Percentiles rank a stretch among this genome's conserved stretches.
phyloP scores from a whole-genome alignment of 2,113 vertebrate species.

The Toxostoma redivivum region DNA sequence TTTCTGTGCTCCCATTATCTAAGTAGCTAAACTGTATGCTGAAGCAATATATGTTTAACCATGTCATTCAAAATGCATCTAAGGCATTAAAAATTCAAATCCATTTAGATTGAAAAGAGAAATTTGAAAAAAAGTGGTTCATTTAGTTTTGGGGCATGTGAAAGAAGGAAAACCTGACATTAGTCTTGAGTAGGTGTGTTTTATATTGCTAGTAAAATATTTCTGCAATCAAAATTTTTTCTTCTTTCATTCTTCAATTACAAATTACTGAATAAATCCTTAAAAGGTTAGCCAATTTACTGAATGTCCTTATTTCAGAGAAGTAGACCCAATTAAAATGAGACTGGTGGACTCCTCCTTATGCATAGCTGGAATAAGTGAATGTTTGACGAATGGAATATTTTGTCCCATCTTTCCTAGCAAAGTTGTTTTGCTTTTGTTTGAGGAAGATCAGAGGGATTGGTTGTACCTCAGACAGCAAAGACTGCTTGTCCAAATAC shows the following conservation, averaged over 20 bases:
- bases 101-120: background rate
- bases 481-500: background rate
- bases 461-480: background rate
- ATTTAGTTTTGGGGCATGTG: background rate
- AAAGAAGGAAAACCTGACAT: background rate
- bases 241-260: background rate
- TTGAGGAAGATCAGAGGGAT: background rate
- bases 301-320: background rate
- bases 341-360: background rate
- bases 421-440: background rate
- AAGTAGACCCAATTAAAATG: background rate
- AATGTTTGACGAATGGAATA: background rate
- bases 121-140: rapidly evolving
- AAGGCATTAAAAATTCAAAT: background rate
- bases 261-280: background rate
- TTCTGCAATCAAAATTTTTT: background rate
- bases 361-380: background rate
- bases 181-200: background rate
- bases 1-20: slow-evolving; percentile 1
- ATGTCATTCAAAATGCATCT: background rate
- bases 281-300: background rate
- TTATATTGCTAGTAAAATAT: background rate
- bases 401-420: background rate
- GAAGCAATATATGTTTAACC: background rate
- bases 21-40: background rate